Evolutionary conservation across 2,888 invertebrate species (phyloP).

Genomic region (Micoletzkya japonica): DNA sequence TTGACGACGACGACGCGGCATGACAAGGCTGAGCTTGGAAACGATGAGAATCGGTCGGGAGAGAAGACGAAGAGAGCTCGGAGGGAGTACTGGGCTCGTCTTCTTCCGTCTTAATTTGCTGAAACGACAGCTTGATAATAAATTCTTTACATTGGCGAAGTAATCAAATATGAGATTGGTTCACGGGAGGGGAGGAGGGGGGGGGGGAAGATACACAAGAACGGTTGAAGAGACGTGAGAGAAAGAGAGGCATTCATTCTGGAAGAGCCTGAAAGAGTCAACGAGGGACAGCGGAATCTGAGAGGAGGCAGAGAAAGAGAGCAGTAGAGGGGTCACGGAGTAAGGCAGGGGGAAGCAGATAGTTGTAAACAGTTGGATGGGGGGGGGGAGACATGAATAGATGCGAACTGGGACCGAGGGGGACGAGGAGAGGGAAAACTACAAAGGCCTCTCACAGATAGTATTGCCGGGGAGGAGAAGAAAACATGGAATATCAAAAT

Average conservation of each 20-base stretch:
- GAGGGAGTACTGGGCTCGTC: no score
- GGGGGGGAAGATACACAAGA: background rate
- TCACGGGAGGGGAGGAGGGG: background rate
- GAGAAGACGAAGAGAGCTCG: no score
- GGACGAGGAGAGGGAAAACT: slow-evolving; percentile 29
- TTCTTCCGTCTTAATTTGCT: no score
- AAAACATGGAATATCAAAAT: no score
- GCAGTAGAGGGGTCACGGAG: background rate
- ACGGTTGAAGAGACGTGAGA: background rate
- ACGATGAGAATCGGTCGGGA: no score
- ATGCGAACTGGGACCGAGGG: slow-evolving; percentile 8
- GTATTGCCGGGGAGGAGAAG: no score
- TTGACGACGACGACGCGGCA: no score
- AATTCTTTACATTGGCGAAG: no score
- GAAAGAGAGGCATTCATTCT: background rate
- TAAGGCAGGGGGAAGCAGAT: slow-evolving; percentile 1
- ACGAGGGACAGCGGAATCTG: background rate
- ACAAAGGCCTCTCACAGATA: no score
- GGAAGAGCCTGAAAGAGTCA: background rate
- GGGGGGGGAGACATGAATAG: background rate
- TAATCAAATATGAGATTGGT: no score
- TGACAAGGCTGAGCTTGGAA: no score
- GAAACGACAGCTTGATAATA: no score
- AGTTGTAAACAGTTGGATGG: background rate
- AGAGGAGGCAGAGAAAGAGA: background rate